Evolutionary conservation across 2,797 vertebrate genomes (phyloP), one percentile per base, ranked within the genome.

Genomic region (Aphelocoma californica): DNA sequence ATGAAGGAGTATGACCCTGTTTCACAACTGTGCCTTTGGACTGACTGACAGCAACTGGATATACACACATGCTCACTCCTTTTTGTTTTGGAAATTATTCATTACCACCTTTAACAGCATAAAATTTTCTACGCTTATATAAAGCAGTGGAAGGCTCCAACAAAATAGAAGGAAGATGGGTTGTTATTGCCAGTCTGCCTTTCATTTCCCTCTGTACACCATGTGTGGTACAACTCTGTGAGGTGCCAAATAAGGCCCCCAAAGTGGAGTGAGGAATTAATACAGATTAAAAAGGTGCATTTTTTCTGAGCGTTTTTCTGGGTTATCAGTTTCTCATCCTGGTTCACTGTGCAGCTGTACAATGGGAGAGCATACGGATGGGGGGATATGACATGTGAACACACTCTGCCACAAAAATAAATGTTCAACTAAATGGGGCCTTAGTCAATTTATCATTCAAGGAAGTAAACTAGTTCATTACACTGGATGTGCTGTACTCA

Each of bases 391-490:
- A 53, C 34, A 38, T 32, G 54, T 83, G 77, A 95, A 66, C 56
- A 83, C 26, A 3, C 24, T 67, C 58, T 93, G 70, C 47, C 77
- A 84, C 83, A 84, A 92, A 95, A 93, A 93, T 69, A 94, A 88
- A 48, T 4, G 19, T 29, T 92, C 58, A 36, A 3, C 71, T 88
- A 86, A 88, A 61, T 29, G 45, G 12, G 24, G 18, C 26, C 56
- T 79, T 65, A 56, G 86, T 79, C 7, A 5, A 64, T 82, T 82
- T 75, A 81, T 82, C 86, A 62, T 86, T 85, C 83, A 90, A 66
- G 73, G 56, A 96, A 92, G 66, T 48, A 86, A 94, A 95, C 29
- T 81, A 60, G 40, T 57, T 86, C 51, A 73, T 62, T 81, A 45
- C 32, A 48, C 29, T 29, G 53, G 56, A 70, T 88, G n/a, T 70